Evolutionary conservation across 2,113 vertebrate species (phyloP).

Genomic region (Macroglossus sobrinus): DNA sequence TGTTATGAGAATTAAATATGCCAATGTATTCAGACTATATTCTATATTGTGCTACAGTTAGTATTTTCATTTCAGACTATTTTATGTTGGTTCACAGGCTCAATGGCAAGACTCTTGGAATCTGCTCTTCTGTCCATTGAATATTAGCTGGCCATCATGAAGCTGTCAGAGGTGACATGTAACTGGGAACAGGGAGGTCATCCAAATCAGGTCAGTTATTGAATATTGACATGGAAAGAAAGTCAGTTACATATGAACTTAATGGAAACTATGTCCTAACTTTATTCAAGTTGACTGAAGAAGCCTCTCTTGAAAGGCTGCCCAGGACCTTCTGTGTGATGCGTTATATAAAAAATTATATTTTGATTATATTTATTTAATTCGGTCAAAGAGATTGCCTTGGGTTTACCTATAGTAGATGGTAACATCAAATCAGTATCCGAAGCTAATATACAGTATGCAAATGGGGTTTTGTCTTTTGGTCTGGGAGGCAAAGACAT

Average conservation of each 20-base stretch:
- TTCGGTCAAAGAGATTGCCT: background rate
- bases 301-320: background rate
- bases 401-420: background rate
- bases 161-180: background rate
- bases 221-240: background rate
- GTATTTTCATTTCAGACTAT: background rate
- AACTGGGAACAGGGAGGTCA: background rate
- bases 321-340: background rate
- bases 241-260: background rate
- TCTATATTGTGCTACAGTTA: background rate
- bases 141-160: background rate
- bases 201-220: background rate
- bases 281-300: background rate
- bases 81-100: background rate
- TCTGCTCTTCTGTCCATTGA: background rate
- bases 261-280: background rate
- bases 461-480: background rate
- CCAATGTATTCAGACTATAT: background rate
- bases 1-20: background rate
- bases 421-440: background rate
- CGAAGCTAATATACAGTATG: background rate
- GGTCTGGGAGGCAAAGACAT: background rate
- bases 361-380: slow-evolving; percentile 30
- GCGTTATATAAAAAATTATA: background rate
- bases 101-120: background rate